A percentile compares a stretch with the other conserved stretches of the same genome.
Evolutionary conservation across 2,888 invertebrate genomes (phyloP).

Genomic region (Thyatira batis): DNA sequence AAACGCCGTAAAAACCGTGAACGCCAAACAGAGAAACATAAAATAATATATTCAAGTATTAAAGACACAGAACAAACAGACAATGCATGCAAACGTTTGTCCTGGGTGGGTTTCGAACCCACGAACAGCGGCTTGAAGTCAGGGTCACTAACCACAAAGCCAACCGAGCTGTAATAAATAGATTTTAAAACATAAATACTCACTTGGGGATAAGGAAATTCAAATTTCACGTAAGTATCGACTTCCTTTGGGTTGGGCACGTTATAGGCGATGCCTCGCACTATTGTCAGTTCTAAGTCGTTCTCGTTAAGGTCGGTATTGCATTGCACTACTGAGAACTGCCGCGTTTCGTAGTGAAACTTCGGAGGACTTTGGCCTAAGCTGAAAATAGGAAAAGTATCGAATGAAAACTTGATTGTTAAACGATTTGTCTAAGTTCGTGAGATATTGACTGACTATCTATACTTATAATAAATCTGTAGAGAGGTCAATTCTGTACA

Average conservation of each 20-base stretch:
- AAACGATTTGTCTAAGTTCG: no score
- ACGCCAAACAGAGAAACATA: not conserved
- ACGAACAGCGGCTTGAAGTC: no score
- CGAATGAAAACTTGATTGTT: not conserved
- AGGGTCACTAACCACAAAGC: no score
- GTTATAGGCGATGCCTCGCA: slow-evolving; percentile 93
- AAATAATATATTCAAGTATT: not conserved
- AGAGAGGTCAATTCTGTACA: no score
- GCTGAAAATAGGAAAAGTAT: slow-evolving; percentile 41
- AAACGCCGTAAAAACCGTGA: no score
- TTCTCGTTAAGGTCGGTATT: slow-evolving; percentile 96
- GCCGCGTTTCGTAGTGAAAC: slow-evolving; percentile 96
- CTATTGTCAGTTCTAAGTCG: slow-evolving; percentile 92
- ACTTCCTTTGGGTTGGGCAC: slow-evolving; percentile 92
- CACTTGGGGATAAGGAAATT: slow-evolving; percentile 95
- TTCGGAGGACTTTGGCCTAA: slow-evolving; percentile 86
- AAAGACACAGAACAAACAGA: not conserved
- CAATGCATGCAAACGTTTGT: no score
- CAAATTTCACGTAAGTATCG: slow-evolving; percentile 96
- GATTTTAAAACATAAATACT: slow-evolving; percentile 33
- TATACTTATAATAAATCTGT: no score
- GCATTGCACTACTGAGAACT: slow-evolving; percentile 95
- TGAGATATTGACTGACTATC: no score
- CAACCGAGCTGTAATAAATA: no score
- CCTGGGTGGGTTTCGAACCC: no score